Conservation (phyloP, 2,113 vertebrate species). For the Nycticebus coucang region DNA sequence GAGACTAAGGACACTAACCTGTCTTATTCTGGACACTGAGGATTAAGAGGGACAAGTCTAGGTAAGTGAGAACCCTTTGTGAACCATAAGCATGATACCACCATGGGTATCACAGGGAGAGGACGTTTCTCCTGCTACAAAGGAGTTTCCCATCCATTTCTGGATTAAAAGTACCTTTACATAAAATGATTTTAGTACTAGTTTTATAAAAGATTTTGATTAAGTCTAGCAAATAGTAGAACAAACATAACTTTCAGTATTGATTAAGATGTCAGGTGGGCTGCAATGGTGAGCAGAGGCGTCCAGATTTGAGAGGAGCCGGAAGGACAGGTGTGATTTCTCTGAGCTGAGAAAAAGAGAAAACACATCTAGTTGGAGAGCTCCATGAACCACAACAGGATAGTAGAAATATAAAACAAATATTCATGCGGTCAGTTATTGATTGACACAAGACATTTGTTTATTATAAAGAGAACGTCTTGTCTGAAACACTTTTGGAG, state of each 20-base stretch:
- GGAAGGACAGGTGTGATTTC: background rate
- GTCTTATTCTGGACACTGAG: background rate
- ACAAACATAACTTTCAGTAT: background rate
- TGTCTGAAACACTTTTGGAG: background rate
- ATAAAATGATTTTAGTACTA: background rate
- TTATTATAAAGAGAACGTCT: conserved; percentile 6
- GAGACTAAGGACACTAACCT: background rate
- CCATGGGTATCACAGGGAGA: background rate
- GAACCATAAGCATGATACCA: background rate
- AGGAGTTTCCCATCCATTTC: background rate
- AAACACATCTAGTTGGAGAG: background rate
- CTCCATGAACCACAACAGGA: background rate
- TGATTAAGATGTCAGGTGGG: background rate
- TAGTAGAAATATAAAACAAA: background rate
- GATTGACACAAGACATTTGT: conserved; percentile 15
- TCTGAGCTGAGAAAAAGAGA: background rate
- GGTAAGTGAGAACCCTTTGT: background rate
- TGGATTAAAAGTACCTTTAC: background rate
- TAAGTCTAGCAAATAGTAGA: background rate
- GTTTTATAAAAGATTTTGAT: background rate
- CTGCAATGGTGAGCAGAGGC: background rate
- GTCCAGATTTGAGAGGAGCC: background rate
- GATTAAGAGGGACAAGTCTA: background rate
- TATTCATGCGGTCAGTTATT: background rate
- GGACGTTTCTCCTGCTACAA: background rate